phyloP scores from a whole-genome alignment of 2,888 invertebrate species.

The Netelia fuscicornis region DNA sequence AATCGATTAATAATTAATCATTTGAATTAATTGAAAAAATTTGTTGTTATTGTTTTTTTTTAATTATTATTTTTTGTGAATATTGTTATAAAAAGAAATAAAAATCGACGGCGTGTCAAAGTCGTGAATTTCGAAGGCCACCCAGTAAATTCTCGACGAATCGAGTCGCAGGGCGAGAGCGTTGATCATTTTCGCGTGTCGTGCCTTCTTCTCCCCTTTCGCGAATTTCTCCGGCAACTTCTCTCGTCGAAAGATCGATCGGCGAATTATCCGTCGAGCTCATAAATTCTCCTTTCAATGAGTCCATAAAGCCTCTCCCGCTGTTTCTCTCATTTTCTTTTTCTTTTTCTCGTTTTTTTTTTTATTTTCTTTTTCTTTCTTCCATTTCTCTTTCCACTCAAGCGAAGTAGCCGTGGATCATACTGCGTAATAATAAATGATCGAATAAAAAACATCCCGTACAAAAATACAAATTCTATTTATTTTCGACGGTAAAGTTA shows the following conservation, averaged over 20 bases:
- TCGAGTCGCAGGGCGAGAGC: constrained; percentile 22
- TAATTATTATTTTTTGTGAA: background rate
- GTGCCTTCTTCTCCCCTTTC: constrained; percentile 21
- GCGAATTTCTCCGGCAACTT: constrained; percentile 40
- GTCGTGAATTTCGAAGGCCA: constrained; percentile 24
- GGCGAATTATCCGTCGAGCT: constrained; percentile 59
- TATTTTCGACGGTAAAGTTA: constrained; percentile 43
- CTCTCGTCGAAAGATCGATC: constrained; percentile 57
- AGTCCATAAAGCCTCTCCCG: constrained; percentile 36
- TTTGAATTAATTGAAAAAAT: background rate
- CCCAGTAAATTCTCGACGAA: constrained; percentile 48
- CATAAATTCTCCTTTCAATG: constrained; percentile 62
- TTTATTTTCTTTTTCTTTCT: background rate
- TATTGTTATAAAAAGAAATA: background rate
- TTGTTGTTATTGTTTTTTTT: background rate
- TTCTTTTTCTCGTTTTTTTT: background rate
- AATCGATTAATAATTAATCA: background rate
- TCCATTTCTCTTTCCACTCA: background rate
- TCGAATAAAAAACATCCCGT: constrained; percentile 27
- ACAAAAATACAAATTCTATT: constrained; percentile 14
- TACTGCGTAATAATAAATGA: constrained; percentile 30
- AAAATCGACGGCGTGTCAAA: background rate
- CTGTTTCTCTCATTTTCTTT: constrained; percentile 8
- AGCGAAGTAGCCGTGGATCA: constrained; percentile 8
- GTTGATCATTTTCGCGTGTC: constrained; percentile 43